A percentile compares a stretch with the other conserved stretches of the same genome.
These are phyloP conservation scores for Agrotis puta DNA, from an alignment of 2,888 invertebrate species.

Conservation along the genomic window DNA sequence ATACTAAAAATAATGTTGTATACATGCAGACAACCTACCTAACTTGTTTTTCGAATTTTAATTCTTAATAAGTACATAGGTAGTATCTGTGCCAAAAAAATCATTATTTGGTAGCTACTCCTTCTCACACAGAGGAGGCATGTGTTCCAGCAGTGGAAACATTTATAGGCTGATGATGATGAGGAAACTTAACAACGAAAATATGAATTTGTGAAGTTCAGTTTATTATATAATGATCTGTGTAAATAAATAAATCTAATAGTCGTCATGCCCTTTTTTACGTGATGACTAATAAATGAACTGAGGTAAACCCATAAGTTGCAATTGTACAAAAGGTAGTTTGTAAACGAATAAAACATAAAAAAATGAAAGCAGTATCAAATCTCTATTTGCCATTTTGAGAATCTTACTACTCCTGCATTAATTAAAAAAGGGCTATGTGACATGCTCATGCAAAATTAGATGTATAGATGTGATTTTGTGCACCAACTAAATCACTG, in stretches of 20 bases:
- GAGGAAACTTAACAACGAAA: background rate
- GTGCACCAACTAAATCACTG: background rate
- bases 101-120: background rate
- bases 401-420: background rate
- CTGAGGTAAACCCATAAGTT: background rate
- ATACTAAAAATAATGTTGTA: too few relatives aligned
- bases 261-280: background rate
- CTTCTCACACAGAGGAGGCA: too few relatives aligned
- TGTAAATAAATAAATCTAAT: constrained; percentile 3
- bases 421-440: too few relatives aligned
- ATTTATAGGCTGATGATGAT: too few relatives aligned
- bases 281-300: background rate
- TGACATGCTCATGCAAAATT: constrained; percentile 16
- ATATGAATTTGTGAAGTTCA: background rate
- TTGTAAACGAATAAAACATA: background rate
- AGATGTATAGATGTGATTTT: constrained; percentile 1
- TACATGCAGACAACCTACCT: background rate
- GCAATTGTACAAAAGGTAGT: background rate
- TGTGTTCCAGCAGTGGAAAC: too few relatives aligned
- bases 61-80: constrained; percentile 8
- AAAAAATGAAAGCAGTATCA: background rate
- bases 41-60: constrained; percentile 11
- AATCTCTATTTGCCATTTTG: background rate
- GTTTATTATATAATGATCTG: background rate
- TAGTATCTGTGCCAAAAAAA: constrained; percentile 10